Evolutionary conservation across 2,888 invertebrate species (phyloP), one percentile per base, ranked within the genome.

Genomic region (Ptilodon capucinus): DNA sequence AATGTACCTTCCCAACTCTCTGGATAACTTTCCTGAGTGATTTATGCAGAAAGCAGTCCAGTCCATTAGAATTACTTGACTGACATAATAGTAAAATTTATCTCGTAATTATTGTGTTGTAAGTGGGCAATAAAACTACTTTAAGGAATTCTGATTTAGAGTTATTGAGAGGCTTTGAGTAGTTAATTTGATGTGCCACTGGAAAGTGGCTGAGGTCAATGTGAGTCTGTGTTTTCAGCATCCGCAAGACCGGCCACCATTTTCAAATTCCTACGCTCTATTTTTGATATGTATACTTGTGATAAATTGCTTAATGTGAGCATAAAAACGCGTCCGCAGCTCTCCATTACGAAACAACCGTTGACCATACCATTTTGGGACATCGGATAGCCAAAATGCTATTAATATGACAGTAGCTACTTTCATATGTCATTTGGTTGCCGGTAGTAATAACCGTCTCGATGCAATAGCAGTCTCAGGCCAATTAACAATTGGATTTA

Each of bases 391-490:
- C 8, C 32, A 5, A 14, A 14, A 14, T 14, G 5, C 53, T 47
- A 48, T 53, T 55, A 47, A 51, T 59, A 50, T 58, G 53, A 43
- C 54, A 58, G 49, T 28, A 28, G 28, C 11, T 2, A 28, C 8
- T 4, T 32, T 50, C 52, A 61, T 66, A 61, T 67, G 66, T 59
- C 47, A 48, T 40, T 51, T 44, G 57, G 44, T 62, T 36, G 42
- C 49, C 48, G 63, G 54, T 49, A 51, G 55, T 68, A 62, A 68
- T 62, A 64, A 51, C 51, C 54, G 62, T 56, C 54, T 50, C 64
- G 54, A 64, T 63, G 62, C n/a, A n/a, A n/a, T n/a, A n/a, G n/a
- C n/a, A n/a, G n/a, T n/a, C n/a, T n/a, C n/a, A n/a, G n/a, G n/a
- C n/a, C n/a, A n/a, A n/a, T n/a, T n/a, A n/a, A n/a, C n/a, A n/a